Base-by-base conservation (phyloP, 2,888 invertebrate species). In the Platycnemis pennipes region DNA sequence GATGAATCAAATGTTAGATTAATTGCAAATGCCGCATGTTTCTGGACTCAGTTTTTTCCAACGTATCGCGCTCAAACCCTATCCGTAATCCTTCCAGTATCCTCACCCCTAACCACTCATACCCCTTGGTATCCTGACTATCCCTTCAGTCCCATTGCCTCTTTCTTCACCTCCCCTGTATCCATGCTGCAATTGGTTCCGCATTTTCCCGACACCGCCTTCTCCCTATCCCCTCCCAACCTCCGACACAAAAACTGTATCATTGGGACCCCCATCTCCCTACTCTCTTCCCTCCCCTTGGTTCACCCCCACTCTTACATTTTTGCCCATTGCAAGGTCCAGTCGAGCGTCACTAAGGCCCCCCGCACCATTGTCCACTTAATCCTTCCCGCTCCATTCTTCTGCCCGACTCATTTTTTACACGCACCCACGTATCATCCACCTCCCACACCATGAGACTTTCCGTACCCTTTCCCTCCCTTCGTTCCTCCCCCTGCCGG, bases 311-410 rank as follows among this genome's bases (percentile, higher is more conserved):
- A 22, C 63, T 63, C 63, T 22, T 11, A 77, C 37, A 37, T 77
- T 77, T 63, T n/a, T 37, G 53, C 56, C 89, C 89, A 89, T 89
- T 89, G 89, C 89, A 56, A 53, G 56, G 56, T 26, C 56, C 89
- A 46, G n/a, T 63, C 44, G 44, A 11, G 69, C 56, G 87, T 87
- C 46, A 46, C 87, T 91, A 63, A 91, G 63, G 69, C 56, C 44
- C 46, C 91, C n/a, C 31, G 63, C 63, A 16, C 56, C 91, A 91
- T 91, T 91, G 91, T 91, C 91, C 91, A 45, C 26, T 22, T 91
- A 91, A 91, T 91, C 91, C 91, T 91, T n/a, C 91, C 56, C 56
- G n/a, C 44, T 56, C 56, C 56, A 63, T 91, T 87, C 87, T 87
- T 91, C 46, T 8, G 5, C 26, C n/a, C 13, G 7, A 46, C 87